Conservation (phyloP, 2,797 vertebrate genomes). For the Brotogeris chrysoptera region DNA sequence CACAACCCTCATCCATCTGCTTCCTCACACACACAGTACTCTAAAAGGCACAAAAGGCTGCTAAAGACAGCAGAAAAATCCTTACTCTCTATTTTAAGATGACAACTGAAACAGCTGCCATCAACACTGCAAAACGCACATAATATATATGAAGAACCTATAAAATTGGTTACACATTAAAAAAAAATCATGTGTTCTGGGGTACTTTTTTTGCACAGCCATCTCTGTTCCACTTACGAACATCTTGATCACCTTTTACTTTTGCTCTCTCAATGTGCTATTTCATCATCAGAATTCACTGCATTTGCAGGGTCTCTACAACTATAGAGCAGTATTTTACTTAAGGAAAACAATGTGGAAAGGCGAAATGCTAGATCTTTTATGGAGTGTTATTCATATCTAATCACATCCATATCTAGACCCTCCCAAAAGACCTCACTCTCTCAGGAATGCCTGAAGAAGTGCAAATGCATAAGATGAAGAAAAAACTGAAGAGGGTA, state of each 20-base stretch:
- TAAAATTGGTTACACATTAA: not conserved
- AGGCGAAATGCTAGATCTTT: not conserved
- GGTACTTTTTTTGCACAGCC: not conserved
- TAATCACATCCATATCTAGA: not conserved
- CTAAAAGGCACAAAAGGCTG: conserved; percentile 33
- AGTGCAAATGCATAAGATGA: not conserved
- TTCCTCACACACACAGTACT: not conserved
- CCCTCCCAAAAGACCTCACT: not conserved
- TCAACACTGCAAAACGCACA: not conserved
- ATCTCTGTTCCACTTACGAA: not conserved
- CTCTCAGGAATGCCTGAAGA: not conserved
- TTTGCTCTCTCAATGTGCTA: not conserved
- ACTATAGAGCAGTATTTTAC: not conserved
- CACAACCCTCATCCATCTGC: not conserved
- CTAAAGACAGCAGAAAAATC: not conserved
- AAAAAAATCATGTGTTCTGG: not conserved
- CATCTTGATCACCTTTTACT: not conserved
- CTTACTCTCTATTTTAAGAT: not conserved
- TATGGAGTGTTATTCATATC: not conserved
- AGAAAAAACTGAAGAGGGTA: not conserved
- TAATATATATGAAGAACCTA: not conserved
- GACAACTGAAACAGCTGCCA: not conserved
- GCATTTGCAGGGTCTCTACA: not conserved
- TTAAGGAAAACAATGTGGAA: not conserved
- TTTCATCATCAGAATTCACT: not conserved